Percentiles rank a stretch among this genome's conserved stretches.
Evolutionary conservation across 2,888 invertebrate species (phyloP).

Genomic region (Galeopsomyia nigrocyanea): DNA sequence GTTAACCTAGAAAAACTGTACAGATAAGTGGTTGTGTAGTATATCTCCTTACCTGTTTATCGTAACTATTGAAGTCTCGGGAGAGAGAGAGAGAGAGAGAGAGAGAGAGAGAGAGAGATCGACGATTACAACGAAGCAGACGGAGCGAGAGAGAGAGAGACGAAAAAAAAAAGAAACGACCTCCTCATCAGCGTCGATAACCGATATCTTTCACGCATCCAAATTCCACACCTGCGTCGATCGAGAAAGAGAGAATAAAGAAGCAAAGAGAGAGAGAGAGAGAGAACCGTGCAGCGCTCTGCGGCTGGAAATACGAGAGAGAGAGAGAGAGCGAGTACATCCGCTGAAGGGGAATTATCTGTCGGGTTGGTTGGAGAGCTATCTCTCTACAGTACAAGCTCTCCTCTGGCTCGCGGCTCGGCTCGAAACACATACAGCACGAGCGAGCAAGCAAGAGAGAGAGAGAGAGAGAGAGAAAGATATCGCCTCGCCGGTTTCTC

Average conservation of each 20-base stretch:
- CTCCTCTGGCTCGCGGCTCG: conserved; percentile 38
- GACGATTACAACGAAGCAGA: too few relatives aligned
- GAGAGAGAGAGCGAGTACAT: conserved; percentile 18
- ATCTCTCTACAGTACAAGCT: not conserved
- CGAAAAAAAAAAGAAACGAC: conserved; percentile 13
- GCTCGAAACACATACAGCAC: conserved; percentile 44
- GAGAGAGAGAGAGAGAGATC: not conserved
- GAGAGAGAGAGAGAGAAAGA: conserved; percentile 42
- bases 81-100: not conserved
- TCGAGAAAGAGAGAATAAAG: conserved; percentile 5
- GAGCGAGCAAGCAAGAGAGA: conserved; percentile 44
- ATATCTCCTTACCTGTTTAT: too few relatives aligned
- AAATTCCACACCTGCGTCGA: conserved; percentile 1
- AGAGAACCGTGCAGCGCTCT: too few relatives aligned
- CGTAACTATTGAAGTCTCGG: too few relatives aligned
- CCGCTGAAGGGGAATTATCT: conserved; percentile 39
- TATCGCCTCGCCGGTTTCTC: conserved; percentile 51
- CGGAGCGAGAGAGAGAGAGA: not conserved
- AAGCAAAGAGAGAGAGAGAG: conserved; percentile 14
- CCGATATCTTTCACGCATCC: not conserved
- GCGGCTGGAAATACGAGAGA: not conserved
- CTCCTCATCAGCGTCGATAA: conserved; percentile 17
- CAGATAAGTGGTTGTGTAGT: too few relatives aligned
- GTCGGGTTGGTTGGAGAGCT: not conserved
- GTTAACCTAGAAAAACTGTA: too few relatives aligned